Conservation (phyloP, 1,140 invertebrate genomes). For the Drosophila ficusphila region DNA sequence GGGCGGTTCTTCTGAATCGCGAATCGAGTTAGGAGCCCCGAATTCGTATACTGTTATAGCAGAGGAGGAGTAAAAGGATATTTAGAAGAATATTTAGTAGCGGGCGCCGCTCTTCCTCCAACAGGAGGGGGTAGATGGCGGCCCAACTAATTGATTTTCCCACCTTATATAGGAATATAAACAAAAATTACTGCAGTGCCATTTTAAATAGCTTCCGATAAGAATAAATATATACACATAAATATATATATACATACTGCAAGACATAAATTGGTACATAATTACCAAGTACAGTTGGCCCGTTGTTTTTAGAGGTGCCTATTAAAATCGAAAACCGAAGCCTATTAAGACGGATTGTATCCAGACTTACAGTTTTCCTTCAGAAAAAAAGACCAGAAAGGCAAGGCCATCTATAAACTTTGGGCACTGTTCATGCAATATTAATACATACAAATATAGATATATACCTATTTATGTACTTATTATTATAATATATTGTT, state of each 20-base stretch:
- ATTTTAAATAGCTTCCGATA: constrained; percentile 84
- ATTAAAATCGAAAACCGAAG: not conserved
- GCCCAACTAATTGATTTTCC: constrained; percentile 83
- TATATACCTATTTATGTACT: constrained; percentile 73
- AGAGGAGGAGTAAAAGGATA: constrained; percentile 15
- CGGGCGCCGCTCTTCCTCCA: not conserved
- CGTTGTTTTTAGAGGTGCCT: constrained; percentile 1
- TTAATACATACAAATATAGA: constrained; percentile 39
- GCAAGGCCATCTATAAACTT: constrained; percentile 1
- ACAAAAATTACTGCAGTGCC: constrained; percentile 83
- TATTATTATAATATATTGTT: constrained; percentile 71
- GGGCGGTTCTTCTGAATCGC: constrained; percentile 22
- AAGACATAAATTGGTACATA: constrained; percentile 49
- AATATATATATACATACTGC: constrained; percentile 42
- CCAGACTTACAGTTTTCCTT: not conserved
- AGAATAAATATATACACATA: constrained; percentile 64
- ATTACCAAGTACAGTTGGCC: constrained; percentile 56
- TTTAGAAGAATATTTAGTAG: constrained; percentile 51
- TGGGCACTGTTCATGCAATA: constrained; percentile 41
- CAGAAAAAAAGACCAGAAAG: not conserved
- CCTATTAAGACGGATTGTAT: not conserved
- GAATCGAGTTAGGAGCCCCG: constrained; percentile 17
- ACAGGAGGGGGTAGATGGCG: not conserved
- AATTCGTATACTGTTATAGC: constrained; percentile 47
- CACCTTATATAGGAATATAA: constrained; percentile 83